Evolutionary conservation across 2,113 vertebrate species (phyloP).

Genomic region (Euleptes europaea): DNA sequence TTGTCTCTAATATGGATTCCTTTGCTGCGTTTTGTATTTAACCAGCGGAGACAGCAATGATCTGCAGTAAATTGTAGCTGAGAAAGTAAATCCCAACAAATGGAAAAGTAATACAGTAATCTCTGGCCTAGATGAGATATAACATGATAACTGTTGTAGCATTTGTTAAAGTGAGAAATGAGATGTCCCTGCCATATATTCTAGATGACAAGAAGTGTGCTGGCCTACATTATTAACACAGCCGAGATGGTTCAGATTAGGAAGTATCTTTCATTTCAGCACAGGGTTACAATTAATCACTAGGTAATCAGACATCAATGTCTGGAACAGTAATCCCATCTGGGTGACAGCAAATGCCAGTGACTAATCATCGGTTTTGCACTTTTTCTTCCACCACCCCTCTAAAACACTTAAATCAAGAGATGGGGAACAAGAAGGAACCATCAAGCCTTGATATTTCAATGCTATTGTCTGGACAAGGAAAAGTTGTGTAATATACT

Average conservation of each 20-base stretch:
- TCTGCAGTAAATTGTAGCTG: conserved; percentile 3
- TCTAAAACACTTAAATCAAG: neutral
- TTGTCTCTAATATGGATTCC: neutral
- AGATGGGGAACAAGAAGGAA: neutral
- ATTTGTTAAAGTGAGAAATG: conserved; percentile 40
- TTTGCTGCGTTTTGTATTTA: neutral
- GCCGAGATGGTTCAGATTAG: conserved; percentile 21
- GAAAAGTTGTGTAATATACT: neutral
- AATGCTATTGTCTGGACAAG: neutral
- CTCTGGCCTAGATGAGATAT: conserved; percentile 17
- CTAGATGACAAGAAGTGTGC: conserved; percentile 12
- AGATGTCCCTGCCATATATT: conserved; percentile 4
- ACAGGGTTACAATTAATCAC: conserved; percentile 15
- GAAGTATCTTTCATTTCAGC: conserved; percentile 32
- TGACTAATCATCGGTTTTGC: conserved; percentile 5
- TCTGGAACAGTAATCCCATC: neutral
- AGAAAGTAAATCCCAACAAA: conserved; percentile 26
- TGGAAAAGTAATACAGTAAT: conserved; percentile 27
- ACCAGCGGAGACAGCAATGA: neutral
- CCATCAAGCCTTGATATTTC: neutral
- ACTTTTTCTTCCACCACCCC: conserved; percentile 1
- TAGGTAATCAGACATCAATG: conserved; percentile 26
- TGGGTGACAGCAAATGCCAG: neutral
- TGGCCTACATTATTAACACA: conserved; percentile 19
- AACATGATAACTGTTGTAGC: neutral